phyloP scores from a whole-genome alignment of 1,140 invertebrate genomes.

The Ceratosolen fusciceps region DNA sequence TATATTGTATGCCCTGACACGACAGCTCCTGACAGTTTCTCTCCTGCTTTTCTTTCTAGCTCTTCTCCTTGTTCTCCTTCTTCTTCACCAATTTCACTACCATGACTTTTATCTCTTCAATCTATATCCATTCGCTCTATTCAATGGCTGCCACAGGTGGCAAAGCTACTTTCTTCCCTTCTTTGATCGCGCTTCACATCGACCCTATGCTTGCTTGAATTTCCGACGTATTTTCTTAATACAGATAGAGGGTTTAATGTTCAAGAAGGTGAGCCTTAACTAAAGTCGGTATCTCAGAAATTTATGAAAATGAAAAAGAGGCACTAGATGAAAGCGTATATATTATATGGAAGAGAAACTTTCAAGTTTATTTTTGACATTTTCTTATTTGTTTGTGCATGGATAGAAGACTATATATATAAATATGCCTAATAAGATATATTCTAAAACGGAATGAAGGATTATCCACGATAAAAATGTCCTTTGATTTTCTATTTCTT shows the following conservation, averaged over 20 bases:
- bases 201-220: constrained; percentile 47
- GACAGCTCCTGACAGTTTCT: constrained; percentile 16
- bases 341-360: constrained; percentile 28
- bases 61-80: constrained; percentile 31
- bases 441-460: no score
- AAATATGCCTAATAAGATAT: no score
- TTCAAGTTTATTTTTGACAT: constrained; percentile 37
- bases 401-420: not conserved
- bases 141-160: constrained; percentile 64
- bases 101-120: no score
- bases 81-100: not conserved
- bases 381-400: constrained; percentile 44
- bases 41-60: constrained; percentile 23
- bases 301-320: constrained; percentile 34
- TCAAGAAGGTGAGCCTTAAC: not conserved
- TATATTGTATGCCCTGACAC: not conserved
- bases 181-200: not conserved
- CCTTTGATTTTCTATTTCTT: no score
- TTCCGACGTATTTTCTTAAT: constrained; percentile 24
- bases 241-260: not conserved
- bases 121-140: constrained; percentile 37
- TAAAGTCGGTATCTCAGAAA: not conserved
- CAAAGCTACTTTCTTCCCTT: constrained; percentile 20
- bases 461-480: no score
- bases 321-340: not conserved